Base-by-base conservation (phyloP, 2,113 vertebrate genomes). In the Glareola pratincola region DNA sequence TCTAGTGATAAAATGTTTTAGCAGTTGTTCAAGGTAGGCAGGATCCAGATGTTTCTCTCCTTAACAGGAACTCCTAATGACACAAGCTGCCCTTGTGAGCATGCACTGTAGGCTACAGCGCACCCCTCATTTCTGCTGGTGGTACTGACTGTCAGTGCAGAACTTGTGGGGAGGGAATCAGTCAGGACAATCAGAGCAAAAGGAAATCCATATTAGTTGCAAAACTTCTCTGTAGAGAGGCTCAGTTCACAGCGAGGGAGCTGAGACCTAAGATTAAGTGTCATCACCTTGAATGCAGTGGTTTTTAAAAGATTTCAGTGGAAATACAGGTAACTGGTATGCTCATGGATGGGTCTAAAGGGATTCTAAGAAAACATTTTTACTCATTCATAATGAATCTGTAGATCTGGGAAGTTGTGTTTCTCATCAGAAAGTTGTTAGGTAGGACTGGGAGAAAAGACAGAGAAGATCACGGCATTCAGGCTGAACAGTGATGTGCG, bases 41-140 rank as follows among this genome's bases (percentile, higher is more conserved):
- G n/a, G 51, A 11, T 26, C 37, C 15, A 59, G 8, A 39, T 6
- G n/a, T 34, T 78, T 16, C 10, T 72, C 9, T 71, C 54, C 27
- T 43, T 68, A 24, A 10, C 24, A 10, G 50, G 30, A 76, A 47
- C 9, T 69, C 22, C 23, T 86, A 48, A 47, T 19, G 45, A 9
- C 36, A n/a, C 14, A 45, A n/a, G 50, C 7, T 89, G 19, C 14
- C 66, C 12, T 43, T 39, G 13, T 0, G 1, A 34, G 21, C 39
- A 8, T 10, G 14, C 13, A 12, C 41, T 73, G 45, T 14, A 47
- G 62, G 26, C 43, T 57, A 29, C 26, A 59, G n/a, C 0, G 0
- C 18, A 66, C 5, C 17, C 30, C 27, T 7, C 2, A 0, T 39
- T 85, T 86, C 53, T 76, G 12, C 13, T 76, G 16, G 7, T 69